These are phyloP conservation scores for Saccostrea cuccullata DNA, from an alignment of 1,140 invertebrate species.

Conservation along the genomic window DNA sequence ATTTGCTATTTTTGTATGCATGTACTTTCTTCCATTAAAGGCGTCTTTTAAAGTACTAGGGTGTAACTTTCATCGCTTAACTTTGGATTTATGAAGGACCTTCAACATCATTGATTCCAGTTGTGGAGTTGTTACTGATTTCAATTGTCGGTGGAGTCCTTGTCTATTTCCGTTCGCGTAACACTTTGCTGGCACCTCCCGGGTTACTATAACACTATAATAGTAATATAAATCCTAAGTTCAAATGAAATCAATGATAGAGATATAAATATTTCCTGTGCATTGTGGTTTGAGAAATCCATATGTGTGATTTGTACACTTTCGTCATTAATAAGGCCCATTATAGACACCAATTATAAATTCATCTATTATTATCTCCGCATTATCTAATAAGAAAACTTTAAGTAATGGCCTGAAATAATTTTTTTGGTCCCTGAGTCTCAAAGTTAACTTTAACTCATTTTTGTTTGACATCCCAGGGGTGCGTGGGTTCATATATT, in stretches of 20 bases:
- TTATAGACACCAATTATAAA: not conserved
- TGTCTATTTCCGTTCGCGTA: not conserved
- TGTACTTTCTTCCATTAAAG: too few species aligned
- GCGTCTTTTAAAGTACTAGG: not conserved
- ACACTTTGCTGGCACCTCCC: not conserved
- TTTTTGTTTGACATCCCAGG: too few species aligned
- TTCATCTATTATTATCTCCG: too few species aligned
- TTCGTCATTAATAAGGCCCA: not conserved
- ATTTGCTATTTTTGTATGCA: too few species aligned
- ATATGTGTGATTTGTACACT: not conserved
- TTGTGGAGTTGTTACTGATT: not conserved
- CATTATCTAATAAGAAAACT: too few species aligned
- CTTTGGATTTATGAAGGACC: not conserved
- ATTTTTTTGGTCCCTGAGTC: too few species aligned
- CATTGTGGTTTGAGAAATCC: not conserved
- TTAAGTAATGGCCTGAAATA: too few species aligned
- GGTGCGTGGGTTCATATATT: too few species aligned
- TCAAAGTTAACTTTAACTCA: too few species aligned
- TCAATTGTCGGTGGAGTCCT: not conserved
- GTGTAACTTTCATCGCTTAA: not conserved
- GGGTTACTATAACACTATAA: not conserved
- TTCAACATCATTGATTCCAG: not conserved
- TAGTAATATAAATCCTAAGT: not conserved
- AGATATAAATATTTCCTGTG: not conserved
- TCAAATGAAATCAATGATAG: not conserved